Base-by-base conservation (phyloP, 2,888 invertebrate species). In the Archips crataeganus region DNA sequence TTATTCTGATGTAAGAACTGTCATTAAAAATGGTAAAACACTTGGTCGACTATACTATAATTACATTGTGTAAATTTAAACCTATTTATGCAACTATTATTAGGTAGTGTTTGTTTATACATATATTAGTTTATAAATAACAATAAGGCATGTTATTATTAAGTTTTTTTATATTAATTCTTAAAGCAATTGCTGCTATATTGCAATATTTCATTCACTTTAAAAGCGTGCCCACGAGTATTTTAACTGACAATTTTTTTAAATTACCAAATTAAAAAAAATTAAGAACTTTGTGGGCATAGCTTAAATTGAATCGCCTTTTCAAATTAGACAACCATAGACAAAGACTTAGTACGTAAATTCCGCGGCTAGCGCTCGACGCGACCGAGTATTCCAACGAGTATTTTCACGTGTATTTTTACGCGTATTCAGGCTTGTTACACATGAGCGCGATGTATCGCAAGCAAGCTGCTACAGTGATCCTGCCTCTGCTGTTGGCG, bases 391-490 rank as follows among this genome's bases (percentile, higher is more conserved):
- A 70, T 79, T 76, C 75, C 62, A 70, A 54, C 54, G 15, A 67
- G 71, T 71, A 64, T 69, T 73, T 69, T 49, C 61, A 11, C 59
- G 68, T 59, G 68, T 73, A 73, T 73, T 73, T 73, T n/a, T 23
- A n/a, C 73, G 68, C 72, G 68, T 63, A 62, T 34, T n/a, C 15
- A 65, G 65, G 51, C 68, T 54, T 71, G 84, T 84, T 82, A 82
- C 80, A 81, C 78, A 79, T 86, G 84, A 84, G 85, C 80, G 89
- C 88, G 91, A 91, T 91, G 92, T 88, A 85, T 80, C 87, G 91
- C 70, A 83, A 82, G 76, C 87, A 89, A 82, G 90, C 87, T 32
- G 90, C 89, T 51, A 86, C 87, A 64, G 79, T 89, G 76, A 86
- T 90, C 71, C 83, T 90, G 75, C 87, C 89, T 63, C 79, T 92